Base-by-base conservation (phyloP, 2,888 invertebrate species). In the Clitarchus hookeri region DNA sequence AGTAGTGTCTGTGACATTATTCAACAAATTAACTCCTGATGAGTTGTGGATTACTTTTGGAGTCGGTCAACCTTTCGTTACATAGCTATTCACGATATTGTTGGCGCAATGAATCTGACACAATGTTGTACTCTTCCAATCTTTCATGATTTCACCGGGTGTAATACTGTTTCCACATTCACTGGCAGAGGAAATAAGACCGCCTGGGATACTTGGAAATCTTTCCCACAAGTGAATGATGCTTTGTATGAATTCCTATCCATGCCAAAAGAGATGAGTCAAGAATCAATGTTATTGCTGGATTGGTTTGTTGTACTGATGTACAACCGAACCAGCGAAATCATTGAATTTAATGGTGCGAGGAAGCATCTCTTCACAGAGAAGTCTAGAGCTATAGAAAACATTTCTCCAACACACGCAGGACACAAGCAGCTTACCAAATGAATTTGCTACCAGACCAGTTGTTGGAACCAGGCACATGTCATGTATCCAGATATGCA, bases 111-210 rank as follows among this genome's bases (percentile, higher is more conserved):
- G 27, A 36, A 79, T 25, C 25, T 44, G 44, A 44, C 36, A n/a
- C 36, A 44, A 13, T 25, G 44, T 80, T 6, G 23, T 48, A 44
- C 48, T 48, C 80, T 85, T 23, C 85, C 78, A 78, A 9, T 78
- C 78, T 27, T 85, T 12, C 79, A 79, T 25, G 44, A 83, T 25
- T 82, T 85, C 36, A 84, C 48, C n/a, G 83, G 85, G 0, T 84
- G 85, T 26, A 44, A 85, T 53, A 84, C 85, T 27, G 83, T 83
- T 23, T 83, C 83, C 26, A 36, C 36, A 11, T 85, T 84, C 82
- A 9, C 82, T 27, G n/a, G 44, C 25, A 85, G 26, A 53, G 85
- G 85, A 44, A 85, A 85, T 0, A 79, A 79, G 25, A 79, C 79
- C 23, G 79, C 79, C 0, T 6, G 13, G 79, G n/a, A 79, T 79